Conservation (phyloP, 2,888 invertebrate species). For the Clivina fossor region DNA sequence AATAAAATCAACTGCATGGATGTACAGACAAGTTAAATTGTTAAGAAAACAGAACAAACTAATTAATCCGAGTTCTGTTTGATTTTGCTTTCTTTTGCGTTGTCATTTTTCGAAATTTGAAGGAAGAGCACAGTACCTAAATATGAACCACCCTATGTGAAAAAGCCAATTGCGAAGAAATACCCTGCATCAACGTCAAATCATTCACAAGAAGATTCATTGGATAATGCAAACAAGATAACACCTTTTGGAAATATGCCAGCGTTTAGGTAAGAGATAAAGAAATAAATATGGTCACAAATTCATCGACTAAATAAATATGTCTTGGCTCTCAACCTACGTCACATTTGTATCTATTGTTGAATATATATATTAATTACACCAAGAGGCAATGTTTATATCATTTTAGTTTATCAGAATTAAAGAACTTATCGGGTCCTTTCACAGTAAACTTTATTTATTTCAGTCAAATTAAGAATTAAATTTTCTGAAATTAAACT, state of each 20-base stretch:
- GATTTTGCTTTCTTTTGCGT: slow-evolving; percentile 40
- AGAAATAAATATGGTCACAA: not conserved
- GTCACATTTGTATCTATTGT: too few relatives aligned
- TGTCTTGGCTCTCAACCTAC: too few relatives aligned
- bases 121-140: slow-evolving; percentile 88
- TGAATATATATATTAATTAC: too few relatives aligned
- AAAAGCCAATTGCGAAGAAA: slow-evolving; percentile 78
- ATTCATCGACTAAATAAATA: slow-evolving; percentile 7
- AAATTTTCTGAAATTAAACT: too few relatives aligned
- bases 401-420: too few relatives aligned
- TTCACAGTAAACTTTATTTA: too few relatives aligned
- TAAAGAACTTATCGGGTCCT: too few relatives aligned
- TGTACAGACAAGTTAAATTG: too few relatives aligned
- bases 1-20: too few relatives aligned
- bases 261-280: slow-evolving; percentile 67
- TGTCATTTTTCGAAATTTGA: too few relatives aligned
- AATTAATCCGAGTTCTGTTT: slow-evolving; percentile 43
- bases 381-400: too few relatives aligned
- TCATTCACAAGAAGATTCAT: slow-evolving; percentile 75
- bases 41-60: slow-evolving; percentile 6
- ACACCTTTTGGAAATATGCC: slow-evolving; percentile 75
- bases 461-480: too few relatives aligned
- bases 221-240: slow-evolving; percentile 81
- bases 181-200: slow-evolving; percentile 71
- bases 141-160: slow-evolving; percentile 84